Evolutionary conservation across 2,797 vertebrate genomes (phyloP), one percentile per base, ranked within the genome.

Genomic region (Cynopterus sphinx): DNA sequence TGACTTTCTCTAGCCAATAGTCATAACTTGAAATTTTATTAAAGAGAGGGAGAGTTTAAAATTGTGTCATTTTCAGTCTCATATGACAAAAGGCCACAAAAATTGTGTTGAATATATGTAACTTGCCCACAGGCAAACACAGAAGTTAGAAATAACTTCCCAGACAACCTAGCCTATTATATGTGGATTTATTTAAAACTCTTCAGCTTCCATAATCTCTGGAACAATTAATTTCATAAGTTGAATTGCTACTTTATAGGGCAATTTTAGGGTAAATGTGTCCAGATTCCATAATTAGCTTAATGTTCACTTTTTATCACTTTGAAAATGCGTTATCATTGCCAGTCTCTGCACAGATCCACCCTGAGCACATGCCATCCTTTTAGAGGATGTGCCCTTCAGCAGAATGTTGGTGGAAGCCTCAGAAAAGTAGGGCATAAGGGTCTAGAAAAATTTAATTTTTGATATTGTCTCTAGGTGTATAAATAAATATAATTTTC

Each of bases 1-100:
- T 96, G 77, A 92, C 24, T 90, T 96, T 90, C 16, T 90, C 43
- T 73, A 22, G 22, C 43, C 71, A 86, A 70, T 15, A 92, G 21
- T 39, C 59, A 61, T 61, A 33, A 89, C 12, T 21, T 81, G 6
- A 5, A 41, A 74, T 92, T 89, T 92, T 87, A 88, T 55, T 82
- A n/a, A 86, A 90, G 46, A 39, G 36, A 74, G 57, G 49, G 41
- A 46, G 53, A 55, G 43, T 51, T 91, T 59, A 75, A 75, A 49
- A 49, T 75, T 41, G 41, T 49, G 16, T 68, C 41, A 61, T 51
- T 67, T 33, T 61, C 41, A 59, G 59, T 93, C 36, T 89, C 46
- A 82, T 10, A 93, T 15, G 46, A 33, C 13, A 78, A 33, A 77
- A 94, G 9, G 28, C 15, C 36, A 86, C 24, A 82, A 55, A 33